Conservation (phyloP, 1,140 invertebrate species). For the Nilaparvata lugens region DNA sequence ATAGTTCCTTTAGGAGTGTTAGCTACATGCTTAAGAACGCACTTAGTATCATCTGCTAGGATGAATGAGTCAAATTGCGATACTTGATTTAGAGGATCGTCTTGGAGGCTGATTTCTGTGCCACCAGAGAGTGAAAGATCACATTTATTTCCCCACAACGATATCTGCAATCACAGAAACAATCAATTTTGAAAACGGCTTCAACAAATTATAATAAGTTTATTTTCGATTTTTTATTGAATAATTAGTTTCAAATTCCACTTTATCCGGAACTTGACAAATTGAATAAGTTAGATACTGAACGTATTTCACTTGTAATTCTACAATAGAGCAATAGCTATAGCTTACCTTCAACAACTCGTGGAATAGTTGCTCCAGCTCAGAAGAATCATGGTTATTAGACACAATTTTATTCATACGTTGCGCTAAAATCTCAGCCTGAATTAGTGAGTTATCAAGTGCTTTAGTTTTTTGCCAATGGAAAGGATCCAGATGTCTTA, state of each 20-base stretch:
- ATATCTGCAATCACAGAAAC: not conserved
- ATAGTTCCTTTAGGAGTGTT: not conserved
- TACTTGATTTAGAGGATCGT: constrained; percentile 9
- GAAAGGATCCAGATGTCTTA: not conserved
- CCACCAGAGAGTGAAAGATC: constrained; percentile 12
- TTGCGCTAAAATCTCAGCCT: not conserved
- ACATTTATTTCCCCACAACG: constrained; percentile 16
- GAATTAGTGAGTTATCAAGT: not conserved
- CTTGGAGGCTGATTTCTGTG: constrained; percentile 5
- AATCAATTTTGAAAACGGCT: not conserved
- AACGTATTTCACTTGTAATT: too few relatives aligned
- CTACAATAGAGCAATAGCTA: too few relatives aligned
- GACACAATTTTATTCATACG: not conserved
- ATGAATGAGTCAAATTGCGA: constrained; percentile 5
- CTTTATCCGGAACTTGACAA: too few relatives aligned
- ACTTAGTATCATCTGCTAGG: constrained; percentile 9
- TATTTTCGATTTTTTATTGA: too few relatives aligned
- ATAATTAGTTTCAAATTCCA: too few relatives aligned
- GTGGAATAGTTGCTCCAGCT: not conserved
- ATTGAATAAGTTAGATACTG: too few relatives aligned
- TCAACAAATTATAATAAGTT: too few relatives aligned
- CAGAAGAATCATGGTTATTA: not conserved
- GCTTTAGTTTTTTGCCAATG: not conserved
- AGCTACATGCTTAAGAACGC: constrained; percentile 6
- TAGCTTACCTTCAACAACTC: too few relatives aligned